phyloP scores from a whole-genome alignment of 37 sponge, comb jelly and placozoan genomes.

The Mnemiopsis leidyi region DNA sequence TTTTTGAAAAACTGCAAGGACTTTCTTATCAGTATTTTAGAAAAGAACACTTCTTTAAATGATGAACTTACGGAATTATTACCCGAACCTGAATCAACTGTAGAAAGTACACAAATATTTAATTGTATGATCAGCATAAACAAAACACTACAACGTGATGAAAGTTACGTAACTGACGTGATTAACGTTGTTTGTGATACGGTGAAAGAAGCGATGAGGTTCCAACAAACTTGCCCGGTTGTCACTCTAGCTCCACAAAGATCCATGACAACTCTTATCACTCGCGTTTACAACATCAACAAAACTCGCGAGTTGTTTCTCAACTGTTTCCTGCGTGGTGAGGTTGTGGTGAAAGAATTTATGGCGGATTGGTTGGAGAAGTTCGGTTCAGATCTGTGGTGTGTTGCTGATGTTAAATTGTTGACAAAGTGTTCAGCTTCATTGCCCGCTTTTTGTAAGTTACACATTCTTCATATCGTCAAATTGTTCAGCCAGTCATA shows the following conservation, averaged over 20 bases:
- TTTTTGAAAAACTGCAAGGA: constrained; percentile 16
- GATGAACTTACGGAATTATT: neutral
- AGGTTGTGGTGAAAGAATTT: neutral
- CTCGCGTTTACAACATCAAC: neutral
- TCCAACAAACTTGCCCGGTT: neutral
- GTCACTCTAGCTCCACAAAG: constrained; percentile 8
- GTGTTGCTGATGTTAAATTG: neutral
- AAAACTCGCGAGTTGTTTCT: neutral
- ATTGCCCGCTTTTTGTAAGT: neutral
- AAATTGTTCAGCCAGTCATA: neutral
- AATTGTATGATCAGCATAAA: constrained; percentile 6
- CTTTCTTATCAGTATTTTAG: neutral
- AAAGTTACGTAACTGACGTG: neutral
- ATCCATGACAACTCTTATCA: neutral
- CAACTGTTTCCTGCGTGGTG: neutral
- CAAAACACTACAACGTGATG: neutral
- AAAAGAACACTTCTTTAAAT: neutral
- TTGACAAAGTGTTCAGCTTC: neutral
- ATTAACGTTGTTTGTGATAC: neutral
- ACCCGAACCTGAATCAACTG: neutral
- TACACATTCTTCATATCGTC: neutral
- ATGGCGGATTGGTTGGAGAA: constrained; percentile 2
- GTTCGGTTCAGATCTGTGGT: constrained; percentile 9
- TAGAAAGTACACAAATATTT: neutral
- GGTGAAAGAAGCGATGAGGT: neutral